Conservation (phyloP, 2,888 invertebrate species). For the Phlogophora meticulosa region DNA sequence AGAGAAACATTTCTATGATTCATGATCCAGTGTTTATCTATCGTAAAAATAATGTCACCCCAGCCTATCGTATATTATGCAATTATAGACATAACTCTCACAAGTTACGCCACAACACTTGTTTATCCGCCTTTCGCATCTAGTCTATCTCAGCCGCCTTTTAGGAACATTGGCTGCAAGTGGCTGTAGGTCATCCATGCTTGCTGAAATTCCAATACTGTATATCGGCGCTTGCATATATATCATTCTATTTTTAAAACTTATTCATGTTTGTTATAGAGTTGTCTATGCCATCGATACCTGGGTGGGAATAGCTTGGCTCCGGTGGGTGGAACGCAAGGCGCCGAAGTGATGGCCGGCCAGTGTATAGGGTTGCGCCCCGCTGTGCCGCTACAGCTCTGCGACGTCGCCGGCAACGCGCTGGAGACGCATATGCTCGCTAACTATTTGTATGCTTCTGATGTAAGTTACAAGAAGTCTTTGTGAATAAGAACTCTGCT, state of each 20-base stretch:
- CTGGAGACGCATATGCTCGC: slow-evolving; percentile 95
- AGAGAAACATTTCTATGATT: not conserved
- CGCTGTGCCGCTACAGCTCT: slow-evolving; percentile 93
- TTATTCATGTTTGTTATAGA: slow-evolving; percentile 69
- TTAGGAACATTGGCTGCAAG: not conserved
- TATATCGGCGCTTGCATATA: too few relatives aligned
- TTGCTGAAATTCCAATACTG: not conserved
- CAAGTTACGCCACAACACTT: not conserved
- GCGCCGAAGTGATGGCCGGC: slow-evolving; percentile 88
- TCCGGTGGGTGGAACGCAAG: slow-evolving; percentile 80
- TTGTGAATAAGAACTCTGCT: not conserved
- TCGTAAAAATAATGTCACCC: not conserved
- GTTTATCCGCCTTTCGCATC: not conserved
- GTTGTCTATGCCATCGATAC: slow-evolving; percentile 85
- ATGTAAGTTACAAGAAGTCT: slow-evolving; percentile 88
- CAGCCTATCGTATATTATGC: not conserved
- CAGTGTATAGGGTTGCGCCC: slow-evolving; percentile 84
- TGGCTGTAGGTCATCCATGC: too few relatives aligned
- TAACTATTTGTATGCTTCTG: slow-evolving; percentile 93
- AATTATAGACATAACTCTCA: not conserved
- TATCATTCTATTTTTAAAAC: not conserved
- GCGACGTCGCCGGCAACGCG: slow-evolving; percentile 96
- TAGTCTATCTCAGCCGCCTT: too few relatives aligned
- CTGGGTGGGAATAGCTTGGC: slow-evolving; percentile 75
- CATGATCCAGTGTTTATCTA: too few relatives aligned